phyloP scores from a whole-genome alignment of 2,113 vertebrate species.

The Notechis scutatus region DNA sequence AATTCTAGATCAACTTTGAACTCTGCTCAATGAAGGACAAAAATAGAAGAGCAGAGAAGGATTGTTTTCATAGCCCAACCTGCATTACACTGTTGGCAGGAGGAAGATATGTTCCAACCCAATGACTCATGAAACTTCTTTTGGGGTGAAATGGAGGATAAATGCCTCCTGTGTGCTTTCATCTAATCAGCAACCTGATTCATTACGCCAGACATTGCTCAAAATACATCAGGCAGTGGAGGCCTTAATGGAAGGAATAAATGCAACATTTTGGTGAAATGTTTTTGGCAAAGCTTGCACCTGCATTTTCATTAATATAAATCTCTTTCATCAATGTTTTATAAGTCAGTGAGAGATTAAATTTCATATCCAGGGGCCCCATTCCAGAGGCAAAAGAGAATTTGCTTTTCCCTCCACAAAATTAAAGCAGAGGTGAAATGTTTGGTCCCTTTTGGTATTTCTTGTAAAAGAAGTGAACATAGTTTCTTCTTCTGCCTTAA shows the following conservation, averaged over 20 bases:
- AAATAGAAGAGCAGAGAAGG: slow-evolving; percentile 45
- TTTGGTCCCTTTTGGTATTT: neutral
- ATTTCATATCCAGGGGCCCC: slow-evolving; percentile 34
- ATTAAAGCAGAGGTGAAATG: slow-evolving; percentile 24
- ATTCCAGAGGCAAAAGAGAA: slow-evolving; percentile 28
- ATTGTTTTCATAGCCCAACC: slow-evolving; percentile 48
- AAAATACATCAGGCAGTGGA: slow-evolving; percentile 40
- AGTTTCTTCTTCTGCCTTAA: slow-evolving; percentile 23
- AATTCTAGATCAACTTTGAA: slow-evolving; percentile 54
- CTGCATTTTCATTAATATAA: slow-evolving; percentile 50
- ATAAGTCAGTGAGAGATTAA: slow-evolving; percentile 41
- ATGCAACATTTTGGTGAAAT: slow-evolving; percentile 32
- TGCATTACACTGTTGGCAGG: slow-evolving; percentile 26
- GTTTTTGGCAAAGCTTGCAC: slow-evolving; percentile 35
- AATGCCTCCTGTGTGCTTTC: slow-evolving; percentile 45
- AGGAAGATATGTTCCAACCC: slow-evolving; percentile 31
- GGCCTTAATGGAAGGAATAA: slow-evolving; percentile 58
- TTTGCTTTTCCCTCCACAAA: slow-evolving; percentile 27
- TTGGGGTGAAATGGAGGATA: slow-evolving; percentile 1
- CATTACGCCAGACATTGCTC: slow-evolving; percentile 48
- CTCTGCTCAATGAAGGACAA: slow-evolving; percentile 32
- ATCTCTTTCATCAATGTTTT: slow-evolving; percentile 46
- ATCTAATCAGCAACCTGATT: slow-evolving; percentile 49
- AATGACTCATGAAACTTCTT: slow-evolving; percentile 49
- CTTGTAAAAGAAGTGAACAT: slow-evolving; percentile 27